Evolutionary conservation across 2,888 invertebrate genomes (phyloP).

Genomic region (Nemurella pictetii): DNA sequence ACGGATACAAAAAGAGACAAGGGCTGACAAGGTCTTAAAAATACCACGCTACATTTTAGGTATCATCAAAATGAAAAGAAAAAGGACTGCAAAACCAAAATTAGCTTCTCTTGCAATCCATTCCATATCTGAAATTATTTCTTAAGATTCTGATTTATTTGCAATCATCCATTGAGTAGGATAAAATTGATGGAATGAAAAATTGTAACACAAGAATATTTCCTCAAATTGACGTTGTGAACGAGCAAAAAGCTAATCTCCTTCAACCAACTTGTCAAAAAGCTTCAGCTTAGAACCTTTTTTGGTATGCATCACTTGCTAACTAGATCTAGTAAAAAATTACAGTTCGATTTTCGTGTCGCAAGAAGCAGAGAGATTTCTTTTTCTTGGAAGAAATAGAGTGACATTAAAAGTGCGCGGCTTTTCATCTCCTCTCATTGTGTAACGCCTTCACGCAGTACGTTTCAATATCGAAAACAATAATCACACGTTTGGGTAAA

Average conservation of each 20-base stretch:
- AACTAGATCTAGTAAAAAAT: neutral
- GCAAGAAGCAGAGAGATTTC: no score
- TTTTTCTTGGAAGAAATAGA: no score
- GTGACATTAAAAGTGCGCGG: neutral
- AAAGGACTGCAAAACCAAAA: neutral
- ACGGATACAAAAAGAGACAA: no score
- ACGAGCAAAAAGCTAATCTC: neutral
- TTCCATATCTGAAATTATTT: neutral
- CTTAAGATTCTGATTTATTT: neutral
- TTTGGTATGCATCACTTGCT: neutral
- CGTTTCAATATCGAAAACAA: no score
- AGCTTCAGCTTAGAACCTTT: neutral
- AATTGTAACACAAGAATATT: neutral
- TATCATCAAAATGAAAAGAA: neutral
- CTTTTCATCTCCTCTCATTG: neutral
- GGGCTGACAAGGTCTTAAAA: no score
- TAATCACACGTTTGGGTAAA: no score
- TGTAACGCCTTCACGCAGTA: no score
- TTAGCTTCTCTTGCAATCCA: neutral
- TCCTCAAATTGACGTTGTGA: neutral
- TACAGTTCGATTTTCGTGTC: neutral
- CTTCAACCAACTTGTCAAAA: no score
- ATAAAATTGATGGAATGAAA: neutral
- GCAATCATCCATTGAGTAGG: neutral
- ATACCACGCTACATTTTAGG: no score